These are phyloP conservation scores for Basileuterus tristriatus DNA, from an alignment of 2,797 vertebrate genomes.

Conservation along the genomic window DNA sequence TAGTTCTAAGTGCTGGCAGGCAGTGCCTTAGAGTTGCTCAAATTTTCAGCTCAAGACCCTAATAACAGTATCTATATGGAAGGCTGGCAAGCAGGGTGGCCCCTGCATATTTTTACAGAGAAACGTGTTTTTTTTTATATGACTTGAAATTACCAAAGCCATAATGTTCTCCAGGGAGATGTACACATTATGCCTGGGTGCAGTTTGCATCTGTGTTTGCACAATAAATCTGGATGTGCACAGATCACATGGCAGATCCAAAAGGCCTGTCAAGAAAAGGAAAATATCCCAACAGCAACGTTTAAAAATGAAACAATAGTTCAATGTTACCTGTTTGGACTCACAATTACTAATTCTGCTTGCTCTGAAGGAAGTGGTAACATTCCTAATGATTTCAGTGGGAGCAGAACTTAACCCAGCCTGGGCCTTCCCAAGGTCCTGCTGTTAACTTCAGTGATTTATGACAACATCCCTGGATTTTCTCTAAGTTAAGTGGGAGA, in stretches of 20 bases:
- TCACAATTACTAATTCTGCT: not conserved
- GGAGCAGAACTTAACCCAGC: not conserved
- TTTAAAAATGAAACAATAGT: not conserved
- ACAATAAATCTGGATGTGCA: not conserved
- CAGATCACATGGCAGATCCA: not conserved
- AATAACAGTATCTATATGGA: slow-evolving; percentile 24
- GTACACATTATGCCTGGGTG: not conserved
- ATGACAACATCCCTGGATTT: not conserved
- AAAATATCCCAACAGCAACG: not conserved
- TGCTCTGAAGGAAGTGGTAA: not conserved
- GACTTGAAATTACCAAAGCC: not conserved
- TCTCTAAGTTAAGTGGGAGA: not conserved
- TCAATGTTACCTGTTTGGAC: not conserved
- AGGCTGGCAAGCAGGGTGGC: not conserved
- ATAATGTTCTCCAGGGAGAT: not conserved
- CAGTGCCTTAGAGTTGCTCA: not conserved
- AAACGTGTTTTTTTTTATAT: not conserved
- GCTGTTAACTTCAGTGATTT: not conserved
- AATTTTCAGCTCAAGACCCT: slow-evolving; percentile 11
- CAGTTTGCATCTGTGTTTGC: not conserved
- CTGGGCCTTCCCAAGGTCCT: not conserved
- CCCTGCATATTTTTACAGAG: not conserved
- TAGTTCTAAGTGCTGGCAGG: slow-evolving; percentile 1
- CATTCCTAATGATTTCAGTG: not conserved
- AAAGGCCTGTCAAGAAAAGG: not conserved